A percentile compares a stretch with the other conserved stretches of the same genome.
phyloP scores from a whole-genome alignment of 2,888 invertebrate genomes.

The Oscheius onirici region DNA sequence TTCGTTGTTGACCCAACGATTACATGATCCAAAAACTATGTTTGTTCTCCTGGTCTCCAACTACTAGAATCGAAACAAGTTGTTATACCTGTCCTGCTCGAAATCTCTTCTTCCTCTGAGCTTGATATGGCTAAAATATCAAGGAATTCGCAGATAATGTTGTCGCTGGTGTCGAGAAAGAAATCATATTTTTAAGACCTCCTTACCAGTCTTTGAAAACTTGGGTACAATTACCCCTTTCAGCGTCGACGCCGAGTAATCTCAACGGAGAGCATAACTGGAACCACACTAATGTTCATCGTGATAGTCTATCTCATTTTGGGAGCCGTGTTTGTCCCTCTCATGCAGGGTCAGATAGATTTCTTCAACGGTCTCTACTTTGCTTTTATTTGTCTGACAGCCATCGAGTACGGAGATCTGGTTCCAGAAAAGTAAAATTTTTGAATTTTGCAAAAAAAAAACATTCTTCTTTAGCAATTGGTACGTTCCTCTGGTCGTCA shows the following conservation, averaged over 20 bases:
- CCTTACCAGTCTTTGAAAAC: background rate
- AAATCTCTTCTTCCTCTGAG: too few relatives aligned
- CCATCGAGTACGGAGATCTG: conserved; percentile 69
- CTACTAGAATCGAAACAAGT: too few relatives aligned
- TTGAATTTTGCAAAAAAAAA: background rate
- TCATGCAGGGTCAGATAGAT: conserved; percentile 60
- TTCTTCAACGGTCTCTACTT: conserved; percentile 70
- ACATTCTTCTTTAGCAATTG: conserved; percentile 49
- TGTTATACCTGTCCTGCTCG: too few relatives aligned
- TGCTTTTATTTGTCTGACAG: conserved; percentile 67
- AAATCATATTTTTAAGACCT: too few relatives aligned
- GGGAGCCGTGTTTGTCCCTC: conserved; percentile 52
- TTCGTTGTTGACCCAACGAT: too few relatives aligned
- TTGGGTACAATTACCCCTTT: too few relatives aligned
- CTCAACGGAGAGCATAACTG: conserved; percentile 37
- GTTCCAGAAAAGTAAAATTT: conserved; percentile 58
- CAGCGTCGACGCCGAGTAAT: conserved; percentile 14
- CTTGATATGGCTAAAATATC: too few relatives aligned
- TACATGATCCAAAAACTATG: too few relatives aligned
- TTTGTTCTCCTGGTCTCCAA: too few relatives aligned
- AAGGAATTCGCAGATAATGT: too few relatives aligned
- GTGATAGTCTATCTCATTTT: conserved; percentile 52
- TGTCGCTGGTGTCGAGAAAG: too few relatives aligned
- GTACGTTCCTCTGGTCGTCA: conserved; percentile 64
- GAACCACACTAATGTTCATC: conserved; percentile 53